Evolutionary conservation across 2,888 invertebrate species (phyloP).

Genomic region (Mesorhabditis spiculigera): DNA sequence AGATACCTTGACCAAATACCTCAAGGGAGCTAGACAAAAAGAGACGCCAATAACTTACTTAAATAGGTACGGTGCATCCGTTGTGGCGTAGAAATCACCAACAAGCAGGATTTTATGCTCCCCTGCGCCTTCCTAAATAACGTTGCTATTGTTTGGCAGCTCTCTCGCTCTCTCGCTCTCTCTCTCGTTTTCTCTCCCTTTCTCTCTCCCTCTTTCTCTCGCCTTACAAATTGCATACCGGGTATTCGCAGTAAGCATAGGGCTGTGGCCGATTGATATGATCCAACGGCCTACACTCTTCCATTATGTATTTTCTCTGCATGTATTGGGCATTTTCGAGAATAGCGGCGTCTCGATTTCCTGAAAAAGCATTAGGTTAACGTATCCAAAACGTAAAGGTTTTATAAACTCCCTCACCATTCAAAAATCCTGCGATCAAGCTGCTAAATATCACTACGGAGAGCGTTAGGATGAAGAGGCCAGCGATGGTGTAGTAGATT

Average conservation of each 20-base stretch:
- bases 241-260: neutral
- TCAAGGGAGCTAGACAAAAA: neutral
- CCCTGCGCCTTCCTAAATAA: neutral
- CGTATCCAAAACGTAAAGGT: neutral
- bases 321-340: neutral
- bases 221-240: neutral
- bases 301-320: neutral
- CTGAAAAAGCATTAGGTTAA: neutral
- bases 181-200: too few relatives aligned
- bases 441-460: neutral
- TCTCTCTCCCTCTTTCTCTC: too few relatives aligned
- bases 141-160: neutral
- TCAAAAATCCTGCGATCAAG: neutral
- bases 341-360: neutral
- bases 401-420: neutral
- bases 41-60: neutral
- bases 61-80: constrained; percentile 1
- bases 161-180: neutral
- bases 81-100: neutral
- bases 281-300: neutral
- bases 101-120: neutral
- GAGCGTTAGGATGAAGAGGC: neutral
- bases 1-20: too few relatives aligned
- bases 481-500: neutral
- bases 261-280: neutral